phyloP scores from a whole-genome alignment of 2,797 vertebrate genomes.

The Sebastes nivosus region DNA sequence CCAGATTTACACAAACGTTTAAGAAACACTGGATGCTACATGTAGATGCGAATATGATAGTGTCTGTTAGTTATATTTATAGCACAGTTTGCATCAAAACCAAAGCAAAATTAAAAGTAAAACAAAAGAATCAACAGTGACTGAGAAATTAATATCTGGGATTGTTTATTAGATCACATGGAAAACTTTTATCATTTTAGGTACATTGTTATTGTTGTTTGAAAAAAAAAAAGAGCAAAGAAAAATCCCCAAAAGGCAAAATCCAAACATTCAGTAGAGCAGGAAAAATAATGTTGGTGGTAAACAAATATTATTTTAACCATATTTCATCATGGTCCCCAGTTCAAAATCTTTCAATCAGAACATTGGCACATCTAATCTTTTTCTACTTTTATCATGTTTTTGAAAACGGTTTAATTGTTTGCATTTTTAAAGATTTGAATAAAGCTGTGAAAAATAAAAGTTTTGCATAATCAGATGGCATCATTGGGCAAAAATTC shows the following conservation, averaged over 20 bases:
- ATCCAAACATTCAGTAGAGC: not conserved
- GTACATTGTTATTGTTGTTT: not conserved
- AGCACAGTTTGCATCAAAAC: not conserved
- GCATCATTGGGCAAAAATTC: not conserved
- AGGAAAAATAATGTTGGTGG: not conserved
- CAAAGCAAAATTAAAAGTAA: not conserved
- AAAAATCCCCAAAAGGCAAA: too few relatives aligned
- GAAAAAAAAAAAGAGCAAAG: too few relatives aligned
- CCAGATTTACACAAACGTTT: not conserved
- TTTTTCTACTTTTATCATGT: not conserved
- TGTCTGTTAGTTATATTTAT: not conserved
- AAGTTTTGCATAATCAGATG: not conserved
- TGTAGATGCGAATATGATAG: not conserved
- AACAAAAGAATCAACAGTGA: not conserved
- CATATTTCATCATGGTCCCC: not conserved
- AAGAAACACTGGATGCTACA: not conserved
- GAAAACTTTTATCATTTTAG: not conserved
- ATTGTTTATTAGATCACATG: not conserved
- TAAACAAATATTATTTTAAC: not conserved
- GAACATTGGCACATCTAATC: not conserved
- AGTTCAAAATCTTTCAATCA: not conserved
- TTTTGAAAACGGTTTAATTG: not conserved
- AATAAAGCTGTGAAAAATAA: not conserved
- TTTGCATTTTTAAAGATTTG: not conserved
- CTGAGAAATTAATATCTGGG: not conserved